Evolutionary conservation across 2,113 vertebrate species (phyloP), one percentile per base, ranked within the genome.

Genomic region (Silurus glanis): DNA sequence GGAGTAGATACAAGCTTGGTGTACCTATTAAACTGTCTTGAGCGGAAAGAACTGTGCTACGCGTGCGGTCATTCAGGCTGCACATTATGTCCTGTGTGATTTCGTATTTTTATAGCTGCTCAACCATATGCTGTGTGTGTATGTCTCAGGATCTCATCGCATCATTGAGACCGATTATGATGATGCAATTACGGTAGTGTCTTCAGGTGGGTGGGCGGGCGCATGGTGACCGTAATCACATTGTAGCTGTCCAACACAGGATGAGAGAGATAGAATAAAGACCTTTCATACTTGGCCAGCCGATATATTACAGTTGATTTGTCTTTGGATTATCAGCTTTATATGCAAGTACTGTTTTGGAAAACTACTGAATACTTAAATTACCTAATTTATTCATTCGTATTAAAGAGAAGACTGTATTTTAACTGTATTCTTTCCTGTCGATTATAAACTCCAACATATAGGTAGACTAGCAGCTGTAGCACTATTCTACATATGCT

Each of bases 111-210:
- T 25, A 3, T 84, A 82, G 76, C 56, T 62, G 74, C 89, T 85
- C 58, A 88, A 90, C 87, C 88, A 67, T 92, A 55, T 92, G 84
- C 88, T 88, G 80, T 89, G 89, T 85, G 64, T 87, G 53, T 87
- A 83, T 86, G 58, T 90, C 72, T 87, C 97, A 99, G 98, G 98
- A 96, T 99, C 98, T 93, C 98, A 98, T 93, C 97, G 97, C 95
- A 97, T 99, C 97, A 97, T 95, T 97, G 98, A 99, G 93, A 96
- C 97, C 96, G 98, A 99, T 96, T 97, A 97, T 96, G 98, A 99
- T 97, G 98, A 98, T 97, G 97, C 96, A 96, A 97, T 99, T 96
- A 95, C 97, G 94, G 96, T 98, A 94, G 96, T 97, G 92, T 94
- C 95, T 94, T 94, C 96, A 99, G 98, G 98, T 99, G 96, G 96